A percentile compares a stretch with the other conserved stretches of the same genome.
phyloP scores from a whole-genome alignment of 2,113 vertebrate species.

The Pangasianodon gigas region DNA sequence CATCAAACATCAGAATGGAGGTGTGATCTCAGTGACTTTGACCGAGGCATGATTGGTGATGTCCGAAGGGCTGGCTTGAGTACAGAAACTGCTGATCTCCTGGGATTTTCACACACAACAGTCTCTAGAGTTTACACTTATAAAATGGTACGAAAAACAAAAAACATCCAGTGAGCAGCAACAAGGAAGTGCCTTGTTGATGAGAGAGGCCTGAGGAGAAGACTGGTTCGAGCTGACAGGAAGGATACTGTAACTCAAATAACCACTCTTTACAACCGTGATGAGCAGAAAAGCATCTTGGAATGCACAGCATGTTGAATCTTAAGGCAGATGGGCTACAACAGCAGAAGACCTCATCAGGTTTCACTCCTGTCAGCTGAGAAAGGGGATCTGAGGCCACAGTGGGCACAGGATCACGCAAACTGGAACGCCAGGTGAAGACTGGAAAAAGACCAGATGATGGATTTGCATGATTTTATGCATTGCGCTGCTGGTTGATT shows the following conservation, averaged over 20 bases:
- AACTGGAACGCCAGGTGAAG: background rate
- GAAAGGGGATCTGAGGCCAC: background rate
- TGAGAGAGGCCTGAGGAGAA: background rate
- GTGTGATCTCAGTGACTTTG: background rate
- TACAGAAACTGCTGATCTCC: background rate
- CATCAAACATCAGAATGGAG: background rate
- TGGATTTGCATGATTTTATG: background rate
- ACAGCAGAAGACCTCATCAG: background rate
- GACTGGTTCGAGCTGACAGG: background rate
- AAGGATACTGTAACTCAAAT: background rate
- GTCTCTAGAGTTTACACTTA: background rate
- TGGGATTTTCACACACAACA: background rate
- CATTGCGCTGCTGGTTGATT: background rate
- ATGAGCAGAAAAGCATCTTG: background rate
- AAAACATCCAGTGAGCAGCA: background rate
- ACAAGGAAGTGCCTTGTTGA: background rate
- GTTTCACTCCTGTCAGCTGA: background rate
- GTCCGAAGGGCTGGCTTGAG: background rate
- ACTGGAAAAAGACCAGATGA: background rate
- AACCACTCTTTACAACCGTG: background rate
- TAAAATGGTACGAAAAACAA: background rate
- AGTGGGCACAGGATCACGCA: background rate
- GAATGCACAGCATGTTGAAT: background rate
- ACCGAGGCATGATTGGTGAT: background rate
- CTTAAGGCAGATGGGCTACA: background rate